Conservation (phyloP, 2,113 vertebrate genomes). For the Pomatorhinus ruficollis region DNA sequence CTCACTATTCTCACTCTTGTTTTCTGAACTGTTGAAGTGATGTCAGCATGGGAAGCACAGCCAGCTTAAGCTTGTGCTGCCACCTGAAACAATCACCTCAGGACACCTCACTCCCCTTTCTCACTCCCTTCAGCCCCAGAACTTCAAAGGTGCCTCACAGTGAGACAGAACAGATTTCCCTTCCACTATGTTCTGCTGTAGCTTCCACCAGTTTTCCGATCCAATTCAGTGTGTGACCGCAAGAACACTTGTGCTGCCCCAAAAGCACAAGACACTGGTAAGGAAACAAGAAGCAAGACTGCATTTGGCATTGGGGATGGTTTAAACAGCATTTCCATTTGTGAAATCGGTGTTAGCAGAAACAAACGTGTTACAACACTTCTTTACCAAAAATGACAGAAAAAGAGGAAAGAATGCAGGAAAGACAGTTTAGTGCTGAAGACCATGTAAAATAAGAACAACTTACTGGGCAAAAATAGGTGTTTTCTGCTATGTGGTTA, state of each 20-base stretch:
- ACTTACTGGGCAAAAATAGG: conserved; percentile 97
- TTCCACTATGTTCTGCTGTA: background rate
- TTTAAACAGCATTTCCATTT: background rate
- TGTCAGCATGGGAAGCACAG: background rate
- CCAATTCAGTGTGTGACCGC: background rate
- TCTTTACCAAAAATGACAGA: background rate
- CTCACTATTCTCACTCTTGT: background rate
- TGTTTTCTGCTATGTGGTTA: conserved; percentile 89
- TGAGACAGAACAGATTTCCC: background rate
- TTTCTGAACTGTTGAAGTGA: background rate
- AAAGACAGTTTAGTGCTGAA: background rate
- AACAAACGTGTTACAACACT: background rate
- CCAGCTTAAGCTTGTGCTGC: background rate
- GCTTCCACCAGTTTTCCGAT: background rate
- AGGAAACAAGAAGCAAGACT: background rate
- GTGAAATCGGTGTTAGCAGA: background rate
- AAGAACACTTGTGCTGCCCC: background rate
- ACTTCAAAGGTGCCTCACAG: background rate
- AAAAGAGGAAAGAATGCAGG: background rate
- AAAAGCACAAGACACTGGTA: background rate
- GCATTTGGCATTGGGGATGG: background rate
- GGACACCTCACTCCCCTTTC: background rate
- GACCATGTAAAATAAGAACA: background rate
- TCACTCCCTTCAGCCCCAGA: background rate
- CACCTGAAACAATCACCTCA: background rate